Percentiles rank a stretch among this genome's conserved stretches.
These are phyloP conservation scores for Cettia cetti DNA, from an alignment of 2,113 vertebrate genomes.

Conservation along the genomic window DNA sequence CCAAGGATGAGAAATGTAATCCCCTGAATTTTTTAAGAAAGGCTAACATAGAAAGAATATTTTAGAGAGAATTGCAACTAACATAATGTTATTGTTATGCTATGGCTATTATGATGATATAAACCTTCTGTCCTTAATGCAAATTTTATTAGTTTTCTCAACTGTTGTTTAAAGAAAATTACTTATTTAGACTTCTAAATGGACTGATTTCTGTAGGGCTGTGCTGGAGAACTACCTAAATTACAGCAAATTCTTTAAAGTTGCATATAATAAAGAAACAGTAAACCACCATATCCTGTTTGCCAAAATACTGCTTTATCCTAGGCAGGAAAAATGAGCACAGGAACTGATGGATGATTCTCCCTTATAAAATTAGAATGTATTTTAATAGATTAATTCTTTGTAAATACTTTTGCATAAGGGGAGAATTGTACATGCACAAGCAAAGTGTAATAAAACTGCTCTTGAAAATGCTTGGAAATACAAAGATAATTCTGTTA, in stretches of 20 bases:
- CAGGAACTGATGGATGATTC: neutral
- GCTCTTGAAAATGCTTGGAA: neutral
- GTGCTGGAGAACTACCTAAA: neutral
- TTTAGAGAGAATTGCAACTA: neutral
- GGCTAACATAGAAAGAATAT: neutral
- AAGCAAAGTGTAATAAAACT: rapidly evolving
- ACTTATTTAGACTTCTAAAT: neutral
- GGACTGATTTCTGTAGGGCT: neutral
- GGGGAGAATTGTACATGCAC: neutral
- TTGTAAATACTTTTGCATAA: neutral
- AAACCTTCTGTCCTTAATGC: neutral
- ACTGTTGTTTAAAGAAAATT: neutral
- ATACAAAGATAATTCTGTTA: neutral
- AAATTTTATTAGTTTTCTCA: neutral
- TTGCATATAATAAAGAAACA: neutral
- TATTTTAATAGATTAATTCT: neutral
- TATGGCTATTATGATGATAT: neutral
- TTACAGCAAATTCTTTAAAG: neutral
- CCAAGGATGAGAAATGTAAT: neutral
- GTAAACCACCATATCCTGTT: neutral
- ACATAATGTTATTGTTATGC: neutral
- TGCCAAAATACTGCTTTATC: neutral
- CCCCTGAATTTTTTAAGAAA: neutral
- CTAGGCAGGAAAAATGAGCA: neutral
- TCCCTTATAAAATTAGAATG: neutral